A percentile compares a stretch with the other conserved stretches of the same genome.
Evolutionary conservation across 2,797 vertebrate species (phyloP).

Genomic region (Chloroceryle amazona): DNA sequence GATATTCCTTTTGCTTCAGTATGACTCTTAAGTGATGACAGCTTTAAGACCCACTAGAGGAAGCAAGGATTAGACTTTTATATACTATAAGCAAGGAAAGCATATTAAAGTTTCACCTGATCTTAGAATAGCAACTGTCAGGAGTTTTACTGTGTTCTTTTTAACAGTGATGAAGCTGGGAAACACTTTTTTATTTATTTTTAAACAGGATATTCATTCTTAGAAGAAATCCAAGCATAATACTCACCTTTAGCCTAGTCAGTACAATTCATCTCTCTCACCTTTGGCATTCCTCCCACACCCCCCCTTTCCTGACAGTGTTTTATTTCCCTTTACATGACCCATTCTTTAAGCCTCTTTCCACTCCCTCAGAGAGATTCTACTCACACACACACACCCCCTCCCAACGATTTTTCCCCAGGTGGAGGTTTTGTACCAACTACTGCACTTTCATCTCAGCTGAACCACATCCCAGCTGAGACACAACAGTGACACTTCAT

Average conservation of each 20-base stretch:
- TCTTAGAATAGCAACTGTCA: background rate
- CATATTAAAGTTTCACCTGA: background rate
- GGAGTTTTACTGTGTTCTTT: background rate
- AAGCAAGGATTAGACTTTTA: background rate
- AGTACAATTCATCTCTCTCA: background rate
- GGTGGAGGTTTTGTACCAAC: background rate
- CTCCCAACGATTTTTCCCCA: background rate
- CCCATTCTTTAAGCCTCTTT: background rate
- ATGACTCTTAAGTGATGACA: background rate
- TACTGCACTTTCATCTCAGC: background rate
- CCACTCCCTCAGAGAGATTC: background rate
- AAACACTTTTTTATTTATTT: background rate
- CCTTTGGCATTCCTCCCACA: background rate
- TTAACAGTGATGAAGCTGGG: background rate
- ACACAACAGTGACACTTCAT: background rate
- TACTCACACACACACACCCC: background rate
- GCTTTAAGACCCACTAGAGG: conserved; percentile 3
- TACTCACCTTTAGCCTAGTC: background rate
- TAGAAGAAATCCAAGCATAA: background rate
- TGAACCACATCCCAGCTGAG: background rate
- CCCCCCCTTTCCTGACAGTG: background rate
- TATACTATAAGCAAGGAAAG: too few relatives aligned
- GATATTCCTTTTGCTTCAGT: background rate
- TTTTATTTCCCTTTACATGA: background rate
- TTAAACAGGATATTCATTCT: background rate